Evolutionary conservation across 53 echinoderm and acorn worm genomes (phyloP).

Genomic region (Henricia sp.): DNA sequence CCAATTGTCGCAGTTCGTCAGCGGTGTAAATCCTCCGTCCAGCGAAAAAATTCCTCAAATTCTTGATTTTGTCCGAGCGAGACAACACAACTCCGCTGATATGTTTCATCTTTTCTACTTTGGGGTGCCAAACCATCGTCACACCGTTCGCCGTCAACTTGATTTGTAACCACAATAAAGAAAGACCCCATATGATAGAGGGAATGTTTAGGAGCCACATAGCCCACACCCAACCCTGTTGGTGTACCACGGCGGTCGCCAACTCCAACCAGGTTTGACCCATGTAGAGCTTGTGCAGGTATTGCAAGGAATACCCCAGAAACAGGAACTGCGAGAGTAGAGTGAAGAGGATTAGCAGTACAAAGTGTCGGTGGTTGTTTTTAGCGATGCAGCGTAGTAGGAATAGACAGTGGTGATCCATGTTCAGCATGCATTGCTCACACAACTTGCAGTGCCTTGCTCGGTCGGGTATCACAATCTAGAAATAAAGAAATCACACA

Average conservation of each 20-base stretch:
- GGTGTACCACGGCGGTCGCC: slow-evolving; percentile 10
- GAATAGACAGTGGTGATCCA: slow-evolving; percentile 97
- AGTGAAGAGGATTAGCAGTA: slow-evolving; percentile 73
- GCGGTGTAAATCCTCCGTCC: slow-evolving; percentile 78
- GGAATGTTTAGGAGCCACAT: slow-evolving; percentile 65
- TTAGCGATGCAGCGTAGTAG: slow-evolving; percentile 84
- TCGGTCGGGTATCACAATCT: slow-evolving; percentile 79
- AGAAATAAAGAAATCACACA: no score
- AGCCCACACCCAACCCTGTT: slow-evolving; percentile 72
- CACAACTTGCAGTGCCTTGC: slow-evolving; percentile 90
- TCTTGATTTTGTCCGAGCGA: slow-evolving; percentile 55
- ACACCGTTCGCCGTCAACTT: slow-evolving; percentile 63
- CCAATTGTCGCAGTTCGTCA: slow-evolving; percentile 44
- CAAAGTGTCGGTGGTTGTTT: slow-evolving; percentile 87
- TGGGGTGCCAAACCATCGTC: slow-evolving; percentile 74
- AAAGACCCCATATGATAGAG: slow-evolving; percentile 80
- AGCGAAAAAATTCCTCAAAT: slow-evolving; percentile 80
- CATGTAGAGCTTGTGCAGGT: slow-evolving; percentile 59
- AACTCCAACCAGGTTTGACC: slow-evolving; percentile 23
- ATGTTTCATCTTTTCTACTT: slow-evolving; percentile 16
- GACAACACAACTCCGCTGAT: slow-evolving; percentile 4
- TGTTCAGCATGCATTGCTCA: slow-evolving; percentile 65
- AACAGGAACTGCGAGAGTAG: slow-evolving; percentile 70
- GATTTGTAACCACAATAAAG: slow-evolving; percentile 71
- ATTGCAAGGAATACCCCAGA: slow-evolving; percentile 58